Conservation (phyloP, 2,888 invertebrate species). For the Ecdyonurus torrentis region DNA sequence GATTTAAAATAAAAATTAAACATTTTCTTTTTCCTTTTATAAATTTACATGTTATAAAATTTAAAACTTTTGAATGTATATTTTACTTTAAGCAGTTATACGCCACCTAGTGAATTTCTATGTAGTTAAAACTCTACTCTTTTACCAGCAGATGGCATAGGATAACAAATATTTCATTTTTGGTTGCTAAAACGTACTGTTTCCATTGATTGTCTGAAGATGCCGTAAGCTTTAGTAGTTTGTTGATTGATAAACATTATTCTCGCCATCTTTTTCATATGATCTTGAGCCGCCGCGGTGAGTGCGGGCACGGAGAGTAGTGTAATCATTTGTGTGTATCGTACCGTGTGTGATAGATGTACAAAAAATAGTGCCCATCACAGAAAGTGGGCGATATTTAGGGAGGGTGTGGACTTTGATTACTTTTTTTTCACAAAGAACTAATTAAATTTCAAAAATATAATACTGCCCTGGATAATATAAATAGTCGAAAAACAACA, state of each 20-base stretch:
- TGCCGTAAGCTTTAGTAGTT: background rate
- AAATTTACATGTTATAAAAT: no score
- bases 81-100: no score
- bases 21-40: no score
- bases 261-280: background rate
- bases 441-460: background rate
- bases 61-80: no score
- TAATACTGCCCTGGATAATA: background rate
- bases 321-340: background rate
- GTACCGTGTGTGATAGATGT: background rate
- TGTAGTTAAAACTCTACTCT: no score
- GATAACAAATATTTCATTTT: background rate
- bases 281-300: background rate
- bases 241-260: background rate
- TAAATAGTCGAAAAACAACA: no score
- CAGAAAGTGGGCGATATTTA: background rate
- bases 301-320: background rate
- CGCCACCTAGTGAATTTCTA: no score
- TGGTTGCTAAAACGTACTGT: background rate
- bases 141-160: background rate
- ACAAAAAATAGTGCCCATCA: no score
- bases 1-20: no score
- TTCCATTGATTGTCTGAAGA: background rate
- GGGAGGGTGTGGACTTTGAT: background rate
- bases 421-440: background rate